Conservation (phyloP, 2,888 invertebrate genomes). For the Nymphalis polychloros region DNA sequence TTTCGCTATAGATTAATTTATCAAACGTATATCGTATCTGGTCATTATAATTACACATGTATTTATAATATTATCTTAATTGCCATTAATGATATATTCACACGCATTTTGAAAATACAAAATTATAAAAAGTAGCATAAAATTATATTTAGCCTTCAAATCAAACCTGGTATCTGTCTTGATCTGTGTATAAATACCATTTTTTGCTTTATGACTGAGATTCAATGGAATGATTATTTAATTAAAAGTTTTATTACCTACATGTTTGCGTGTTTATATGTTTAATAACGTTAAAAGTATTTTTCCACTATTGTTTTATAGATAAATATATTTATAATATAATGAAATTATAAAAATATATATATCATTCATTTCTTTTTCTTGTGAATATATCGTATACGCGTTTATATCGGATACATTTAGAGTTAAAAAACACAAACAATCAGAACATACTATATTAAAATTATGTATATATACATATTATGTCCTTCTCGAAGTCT, state of each 20-base stretch:
- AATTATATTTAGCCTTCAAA: conserved; percentile 8
- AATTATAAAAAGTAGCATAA: conserved; percentile 9
- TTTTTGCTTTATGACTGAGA: conserved; percentile 5
- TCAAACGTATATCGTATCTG: conserved; percentile 19
- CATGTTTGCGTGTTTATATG: neutral
- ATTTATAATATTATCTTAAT: conserved; percentile 25
- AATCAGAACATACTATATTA: neutral
- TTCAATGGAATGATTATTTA: conserved; percentile 1
- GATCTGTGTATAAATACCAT: neutral
- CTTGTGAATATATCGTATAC: neutral
- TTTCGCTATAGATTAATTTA: conserved; percentile 24
- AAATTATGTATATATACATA: conserved; percentile 10
- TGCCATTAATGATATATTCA: conserved; percentile 9
- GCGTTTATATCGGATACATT: neutral
- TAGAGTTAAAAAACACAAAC: neutral
- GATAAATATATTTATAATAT: too few species aligned
- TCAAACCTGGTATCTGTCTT: neutral
- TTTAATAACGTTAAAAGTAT: neutral
- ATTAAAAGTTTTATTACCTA: conserved; percentile 8
- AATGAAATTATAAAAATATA: too few species aligned
- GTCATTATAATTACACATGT: conserved; percentile 23
- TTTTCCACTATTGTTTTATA: neutral
- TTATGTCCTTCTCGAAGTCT: conserved; percentile 49
- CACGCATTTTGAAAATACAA: conserved; percentile 7
- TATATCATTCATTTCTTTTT: neutral